phyloP scores from a whole-genome alignment of 2,113 vertebrate species.

The Mustela nigripes region DNA sequence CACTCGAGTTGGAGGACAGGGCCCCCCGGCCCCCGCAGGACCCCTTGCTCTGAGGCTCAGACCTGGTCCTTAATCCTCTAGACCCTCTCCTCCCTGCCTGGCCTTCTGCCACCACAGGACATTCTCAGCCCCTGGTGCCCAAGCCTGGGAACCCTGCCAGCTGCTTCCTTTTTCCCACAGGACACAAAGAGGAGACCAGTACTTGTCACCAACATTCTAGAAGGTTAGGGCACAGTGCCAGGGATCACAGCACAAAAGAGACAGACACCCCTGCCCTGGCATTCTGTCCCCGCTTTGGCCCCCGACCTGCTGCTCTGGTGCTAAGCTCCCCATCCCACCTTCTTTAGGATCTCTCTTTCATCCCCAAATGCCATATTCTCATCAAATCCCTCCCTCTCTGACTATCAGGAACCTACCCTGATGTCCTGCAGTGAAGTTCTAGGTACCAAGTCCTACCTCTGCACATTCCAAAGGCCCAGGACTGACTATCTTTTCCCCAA shows the following conservation, averaged over 20 bases:
- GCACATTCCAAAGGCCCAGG: too few species aligned
- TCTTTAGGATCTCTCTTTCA: background rate
- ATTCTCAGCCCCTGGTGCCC: background rate
- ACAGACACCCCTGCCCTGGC: background rate
- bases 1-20: too few species aligned
- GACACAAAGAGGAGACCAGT: background rate
- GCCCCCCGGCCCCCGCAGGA: accelerated
- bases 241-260: background rate
- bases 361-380: background rate
- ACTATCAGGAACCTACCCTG: accelerated
- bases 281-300: background rate
- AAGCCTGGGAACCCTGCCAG: background rate
- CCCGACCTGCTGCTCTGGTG: background rate
- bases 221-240: background rate
- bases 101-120: background rate
- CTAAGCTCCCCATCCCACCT: background rate
- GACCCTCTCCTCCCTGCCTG: background rate
- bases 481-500: background rate
- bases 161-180: background rate
- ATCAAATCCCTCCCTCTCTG: background rate
- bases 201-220: background rate
- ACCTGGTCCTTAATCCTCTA: background rate
- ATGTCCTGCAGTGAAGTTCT: background rate
- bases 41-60: background rate
- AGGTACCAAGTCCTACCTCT: background rate